A percentile compares a stretch with the other conserved stretches of the same genome.
Conservation (phyloP, 2,888 invertebrate genomes). For the Melieria crassipennis region DNA sequence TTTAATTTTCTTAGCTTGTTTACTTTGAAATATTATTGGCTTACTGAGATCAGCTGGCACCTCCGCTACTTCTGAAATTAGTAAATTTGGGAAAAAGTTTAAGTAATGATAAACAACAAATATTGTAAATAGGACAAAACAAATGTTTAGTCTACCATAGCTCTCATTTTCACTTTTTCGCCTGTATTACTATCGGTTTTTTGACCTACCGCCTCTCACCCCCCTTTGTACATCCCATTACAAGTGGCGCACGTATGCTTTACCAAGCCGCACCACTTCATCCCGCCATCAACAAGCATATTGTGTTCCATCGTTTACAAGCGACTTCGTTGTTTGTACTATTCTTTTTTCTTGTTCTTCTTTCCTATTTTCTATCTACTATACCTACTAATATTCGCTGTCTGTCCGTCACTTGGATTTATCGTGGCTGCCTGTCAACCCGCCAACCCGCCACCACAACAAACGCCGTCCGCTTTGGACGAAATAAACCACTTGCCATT, state of each 20-base stretch:
- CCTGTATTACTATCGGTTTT: too few species aligned
- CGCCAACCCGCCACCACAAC: slow-evolving; percentile 24
- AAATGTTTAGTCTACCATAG: too few species aligned
- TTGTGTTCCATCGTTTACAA: slow-evolving; percentile 28
- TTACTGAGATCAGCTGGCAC: slow-evolving; percentile 72
- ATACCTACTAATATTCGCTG: slow-evolving; percentile 33
- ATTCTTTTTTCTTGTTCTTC: slow-evolving; percentile 27
- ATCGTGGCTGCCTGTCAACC: slow-evolving; percentile 22
- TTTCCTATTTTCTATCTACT: background rate
- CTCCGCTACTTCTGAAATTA: slow-evolving; percentile 69
- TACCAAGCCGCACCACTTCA: slow-evolving; percentile 13
- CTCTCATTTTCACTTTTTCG: too few species aligned
- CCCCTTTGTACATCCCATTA: too few species aligned
- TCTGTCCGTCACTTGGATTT: slow-evolving; percentile 37
- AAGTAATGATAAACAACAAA: background rate
- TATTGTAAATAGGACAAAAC: background rate
- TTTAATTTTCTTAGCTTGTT: slow-evolving; percentile 43
- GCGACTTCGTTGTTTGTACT: slow-evolving; percentile 45
- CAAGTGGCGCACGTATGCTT: too few species aligned
- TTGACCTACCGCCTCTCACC: too few species aligned
- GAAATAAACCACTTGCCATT: slow-evolving; percentile 49
- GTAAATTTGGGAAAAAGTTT: background rate
- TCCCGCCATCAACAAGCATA: background rate
- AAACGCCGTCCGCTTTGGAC: slow-evolving; percentile 33
- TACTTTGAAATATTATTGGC: slow-evolving; percentile 69